These are phyloP conservation scores for Clarias batrachus DNA, from an alignment of 2,113 vertebrate genomes.

Conservation along the genomic window DNA sequence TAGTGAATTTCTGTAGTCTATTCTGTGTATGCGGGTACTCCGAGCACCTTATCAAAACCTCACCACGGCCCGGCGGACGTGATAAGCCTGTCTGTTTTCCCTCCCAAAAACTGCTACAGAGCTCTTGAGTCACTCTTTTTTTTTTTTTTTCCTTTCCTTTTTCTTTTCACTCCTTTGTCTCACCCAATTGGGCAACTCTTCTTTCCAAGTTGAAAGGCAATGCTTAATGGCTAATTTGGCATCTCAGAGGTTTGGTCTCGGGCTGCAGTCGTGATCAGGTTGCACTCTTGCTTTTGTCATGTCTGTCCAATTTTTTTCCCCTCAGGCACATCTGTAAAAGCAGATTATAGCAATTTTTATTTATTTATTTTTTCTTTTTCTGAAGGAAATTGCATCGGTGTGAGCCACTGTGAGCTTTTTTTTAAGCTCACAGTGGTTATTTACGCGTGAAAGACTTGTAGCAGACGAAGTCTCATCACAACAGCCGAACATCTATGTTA, in stretches of 20 bases:
- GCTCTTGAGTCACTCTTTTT: constrained; percentile 3
- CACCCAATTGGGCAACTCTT: not conserved
- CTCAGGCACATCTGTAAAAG: not conserved
- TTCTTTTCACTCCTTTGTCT: not conserved
- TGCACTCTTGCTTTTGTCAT: not conserved
- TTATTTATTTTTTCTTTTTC: not conserved
- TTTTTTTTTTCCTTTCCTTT: not conserved
- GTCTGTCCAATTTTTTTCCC: not conserved
- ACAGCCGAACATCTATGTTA: not conserved
- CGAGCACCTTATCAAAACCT: not conserved
- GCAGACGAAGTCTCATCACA: not conserved
- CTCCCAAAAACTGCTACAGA: constrained; percentile 18
- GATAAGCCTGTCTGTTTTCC: constrained; percentile 7
- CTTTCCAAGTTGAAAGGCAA: not conserved
- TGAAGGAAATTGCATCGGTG: not conserved
- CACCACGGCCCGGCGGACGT: constrained; percentile 19
- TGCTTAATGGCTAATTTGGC: constrained; percentile 53
- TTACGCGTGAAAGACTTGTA: not conserved
- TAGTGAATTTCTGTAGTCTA: not conserved
- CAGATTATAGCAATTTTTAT: not conserved
- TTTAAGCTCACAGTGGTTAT: not conserved
- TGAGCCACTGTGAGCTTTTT: no score
- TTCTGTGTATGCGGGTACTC: not conserved
- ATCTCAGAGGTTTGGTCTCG: constrained; percentile 10
- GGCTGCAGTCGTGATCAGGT: not conserved